phyloP scores from a whole-genome alignment of 1,140 invertebrate species.

The Leptopilina clavipes region DNA sequence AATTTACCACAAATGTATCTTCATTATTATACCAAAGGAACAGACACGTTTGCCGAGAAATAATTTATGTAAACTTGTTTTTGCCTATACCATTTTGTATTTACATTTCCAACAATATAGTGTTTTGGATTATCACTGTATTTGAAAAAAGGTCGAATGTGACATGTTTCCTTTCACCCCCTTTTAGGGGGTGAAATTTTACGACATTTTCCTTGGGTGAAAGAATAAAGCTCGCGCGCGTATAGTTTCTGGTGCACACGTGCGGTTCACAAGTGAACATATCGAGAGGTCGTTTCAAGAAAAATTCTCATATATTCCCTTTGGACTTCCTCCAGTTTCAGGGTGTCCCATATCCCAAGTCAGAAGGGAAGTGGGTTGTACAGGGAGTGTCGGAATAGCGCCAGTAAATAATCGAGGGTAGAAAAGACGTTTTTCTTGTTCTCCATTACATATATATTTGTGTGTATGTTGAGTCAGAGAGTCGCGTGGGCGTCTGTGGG shows the following conservation, averaged over 20 bases:
- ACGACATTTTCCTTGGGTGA: background rate
- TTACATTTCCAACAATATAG: too few species aligned
- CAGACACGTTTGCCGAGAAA: too few species aligned
- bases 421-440: conserved; percentile 13
- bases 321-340: background rate
- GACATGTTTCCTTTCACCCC: too few species aligned
- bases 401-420: conserved; percentile 28
- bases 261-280: conserved; percentile 8
- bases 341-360: conserved; percentile 28
- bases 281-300: conserved; percentile 11
- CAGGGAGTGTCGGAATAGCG: conserved; percentile 23
- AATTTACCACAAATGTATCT: too few species aligned
- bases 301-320: conserved; percentile 17
- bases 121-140: too few species aligned
- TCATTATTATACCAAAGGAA: too few species aligned
- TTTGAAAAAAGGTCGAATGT: too few species aligned
- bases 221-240: background rate
- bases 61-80: too few species aligned
- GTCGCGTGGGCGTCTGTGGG: conserved; percentile 23
- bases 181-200: background rate
- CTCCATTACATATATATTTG: background rate
- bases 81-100: too few species aligned
- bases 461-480: background rate
- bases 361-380: conserved; percentile 32
- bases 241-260: background rate